These are phyloP conservation scores for Bimastos eiseni DNA, from an alignment of 2,888 invertebrate species.

Conservation along the genomic window DNA sequence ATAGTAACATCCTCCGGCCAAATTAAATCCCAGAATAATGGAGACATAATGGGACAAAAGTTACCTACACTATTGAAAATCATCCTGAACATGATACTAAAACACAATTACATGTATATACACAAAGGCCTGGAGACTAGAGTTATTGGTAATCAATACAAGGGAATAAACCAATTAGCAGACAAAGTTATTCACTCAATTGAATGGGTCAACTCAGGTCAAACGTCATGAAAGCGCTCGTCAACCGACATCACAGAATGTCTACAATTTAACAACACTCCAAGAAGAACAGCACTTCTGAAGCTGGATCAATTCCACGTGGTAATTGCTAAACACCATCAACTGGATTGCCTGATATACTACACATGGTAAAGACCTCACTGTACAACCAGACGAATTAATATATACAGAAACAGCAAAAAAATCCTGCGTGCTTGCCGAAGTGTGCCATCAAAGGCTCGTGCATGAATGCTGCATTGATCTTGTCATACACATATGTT, in stretches of 20 bases:
- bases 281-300: background rate
- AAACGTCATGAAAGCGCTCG: background rate
- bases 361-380: background rate
- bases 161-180: background rate
- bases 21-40: background rate
- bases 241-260: background rate
- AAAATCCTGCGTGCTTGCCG: background rate
- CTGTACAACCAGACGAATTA: background rate
- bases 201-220: conserved; percentile 6
- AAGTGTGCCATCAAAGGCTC: background rate
- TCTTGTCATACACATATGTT: background rate
- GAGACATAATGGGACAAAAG: background rate
- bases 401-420: background rate
- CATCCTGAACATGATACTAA: background rate
- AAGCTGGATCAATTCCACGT: background rate
- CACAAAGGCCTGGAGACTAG: background rate
- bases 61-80: background rate
- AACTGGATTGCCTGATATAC: background rate
- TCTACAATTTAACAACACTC: background rate
- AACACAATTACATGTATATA: background rate
- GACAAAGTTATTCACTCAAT: background rate
- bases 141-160: background rate
- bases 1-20: background rate
- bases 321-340: background rate
- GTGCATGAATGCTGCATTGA: background rate